phyloP scores from a whole-genome alignment of 2,797 vertebrate genomes.

The Dallia pectoralis region DNA sequence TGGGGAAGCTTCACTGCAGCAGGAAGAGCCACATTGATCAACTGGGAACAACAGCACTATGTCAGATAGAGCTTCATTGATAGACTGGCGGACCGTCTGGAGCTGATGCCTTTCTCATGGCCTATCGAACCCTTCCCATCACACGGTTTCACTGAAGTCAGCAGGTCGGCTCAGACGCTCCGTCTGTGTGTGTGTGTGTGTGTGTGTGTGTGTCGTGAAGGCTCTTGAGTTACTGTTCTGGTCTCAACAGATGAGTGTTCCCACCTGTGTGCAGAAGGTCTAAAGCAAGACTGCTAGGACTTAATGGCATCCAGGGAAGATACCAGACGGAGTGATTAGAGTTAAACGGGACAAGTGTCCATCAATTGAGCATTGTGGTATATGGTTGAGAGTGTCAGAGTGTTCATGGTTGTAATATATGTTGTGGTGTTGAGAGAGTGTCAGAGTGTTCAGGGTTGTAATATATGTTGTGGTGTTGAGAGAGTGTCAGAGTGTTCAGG shows the following conservation, averaged over 20 bases:
- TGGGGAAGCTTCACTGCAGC: neutral
- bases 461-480: too few species aligned
- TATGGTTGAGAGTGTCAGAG: too few species aligned
- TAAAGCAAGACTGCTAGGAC: neutral
- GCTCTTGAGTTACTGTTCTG: constrained; percentile 1
- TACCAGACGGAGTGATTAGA: neutral
- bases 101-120: constrained; percentile 40
- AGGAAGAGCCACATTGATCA: constrained; percentile 24
- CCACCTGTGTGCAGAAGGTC: neutral
- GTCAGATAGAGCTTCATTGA: constrained; percentile 66
- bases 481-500: too few species aligned
- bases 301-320: neutral
- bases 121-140: constrained; percentile 46
- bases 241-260: neutral
- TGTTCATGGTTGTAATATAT: too few species aligned
- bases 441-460: too few species aligned
- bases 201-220: neutral
- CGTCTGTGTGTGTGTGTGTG: neutral
- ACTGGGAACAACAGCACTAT: constrained; percentile 58
- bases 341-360: neutral
- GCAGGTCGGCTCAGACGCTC: constrained; percentile 44
- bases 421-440: too few species aligned
- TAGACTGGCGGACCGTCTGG: constrained; percentile 58
- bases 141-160: constrained; percentile 56
- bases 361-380: too few species aligned